Evolutionary conservation across 2,797 vertebrate genomes (phyloP), one percentile per base, ranked within the genome.

Genomic region (Alcedo quadribrachys): DNA sequence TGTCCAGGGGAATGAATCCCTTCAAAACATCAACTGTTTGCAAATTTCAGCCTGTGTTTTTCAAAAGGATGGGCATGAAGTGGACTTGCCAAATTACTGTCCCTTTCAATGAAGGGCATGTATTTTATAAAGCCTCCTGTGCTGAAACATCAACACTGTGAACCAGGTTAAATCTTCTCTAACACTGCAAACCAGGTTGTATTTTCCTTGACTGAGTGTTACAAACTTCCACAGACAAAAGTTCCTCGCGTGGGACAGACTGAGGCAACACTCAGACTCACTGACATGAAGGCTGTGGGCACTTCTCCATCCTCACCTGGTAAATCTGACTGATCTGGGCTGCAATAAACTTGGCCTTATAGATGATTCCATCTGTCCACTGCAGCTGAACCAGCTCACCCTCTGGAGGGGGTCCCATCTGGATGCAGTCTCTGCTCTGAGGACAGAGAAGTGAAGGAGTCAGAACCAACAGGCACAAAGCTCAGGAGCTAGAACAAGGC

Each of bases 401-500:
- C 57, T 97, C 97, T 0, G 97, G 96, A 12, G 99, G 99, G 13
- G 98, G 98, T 1, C 99, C 99, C 35, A 96, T 90, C 17, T 90
- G 97, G 63, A 98, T 55, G 70, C 99, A 99, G 97, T 99, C 98
- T 40, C 99, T 98, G 97, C 98, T 99, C 99, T 99, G 96, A 10
- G 77, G 54, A 91, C 73, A 70, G 9, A 14, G 75, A 14, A 69
- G 42, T 6, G 18, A 15, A 12, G 57, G 22, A 68, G 43, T 68
- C 24, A 80, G 85, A 21, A 63, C 22, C 33, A 6, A 1, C 13
- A 22, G 5, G 11, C 32, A 2, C 75, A 68, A 11, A 80, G 76
- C 81, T 61, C 62, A 25, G 35, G 7, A 46, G 12, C 21, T 5
- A 40, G 4, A 40, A 27, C 43, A 13, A 33, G 6, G 4, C 12